A percentile compares a stretch with the other conserved stretches of the same genome.
phyloP scores from a whole-genome alignment of 64 coral and sea anemone genomes.

The Astreopora myriophthalma region DNA sequence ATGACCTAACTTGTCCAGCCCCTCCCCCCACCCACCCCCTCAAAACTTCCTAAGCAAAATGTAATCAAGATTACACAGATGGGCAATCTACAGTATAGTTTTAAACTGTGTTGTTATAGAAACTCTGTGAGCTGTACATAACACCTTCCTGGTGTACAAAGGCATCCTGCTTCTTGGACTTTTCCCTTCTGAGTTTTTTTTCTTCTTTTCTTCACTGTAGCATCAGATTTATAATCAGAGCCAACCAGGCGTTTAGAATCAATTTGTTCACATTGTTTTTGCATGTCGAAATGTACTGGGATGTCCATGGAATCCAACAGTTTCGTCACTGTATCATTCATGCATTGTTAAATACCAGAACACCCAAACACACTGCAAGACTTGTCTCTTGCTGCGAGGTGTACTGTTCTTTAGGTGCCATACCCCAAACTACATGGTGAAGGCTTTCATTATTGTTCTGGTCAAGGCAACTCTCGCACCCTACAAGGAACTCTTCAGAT shows the following conservation, averaged over 20 bases:
- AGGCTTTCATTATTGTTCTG: conserved; percentile 74
- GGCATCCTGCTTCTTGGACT: conserved; percentile 59
- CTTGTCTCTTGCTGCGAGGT: conserved; percentile 54
- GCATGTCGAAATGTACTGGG: not conserved
- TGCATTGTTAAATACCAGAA: conserved; percentile 48
- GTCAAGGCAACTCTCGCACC: conserved; percentile 59
- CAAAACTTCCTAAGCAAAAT: not conserved
- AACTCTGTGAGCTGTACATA: conserved; percentile 58
- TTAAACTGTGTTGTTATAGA: not conserved
- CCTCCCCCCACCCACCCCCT: no score
- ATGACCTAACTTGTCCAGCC: no score
- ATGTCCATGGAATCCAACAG: not conserved
- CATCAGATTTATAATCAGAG: conserved; percentile 2
- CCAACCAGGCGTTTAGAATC: not conserved
- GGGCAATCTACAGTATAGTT: no score
- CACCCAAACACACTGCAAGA: conserved; percentile 55
- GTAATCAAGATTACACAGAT: no score
- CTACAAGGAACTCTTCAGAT: conserved; percentile 48
- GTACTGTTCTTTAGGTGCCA: conserved; percentile 73
- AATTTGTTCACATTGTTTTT: conserved; percentile 8
- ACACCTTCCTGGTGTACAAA: conserved; percentile 66
- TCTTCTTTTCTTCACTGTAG: not conserved
- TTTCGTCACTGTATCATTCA: not conserved
- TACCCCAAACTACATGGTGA: conserved; percentile 75
- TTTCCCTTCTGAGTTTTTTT: not conserved